Conservation (phyloP, 2,888 invertebrate genomes). For the Andrena flavipes region DNA sequence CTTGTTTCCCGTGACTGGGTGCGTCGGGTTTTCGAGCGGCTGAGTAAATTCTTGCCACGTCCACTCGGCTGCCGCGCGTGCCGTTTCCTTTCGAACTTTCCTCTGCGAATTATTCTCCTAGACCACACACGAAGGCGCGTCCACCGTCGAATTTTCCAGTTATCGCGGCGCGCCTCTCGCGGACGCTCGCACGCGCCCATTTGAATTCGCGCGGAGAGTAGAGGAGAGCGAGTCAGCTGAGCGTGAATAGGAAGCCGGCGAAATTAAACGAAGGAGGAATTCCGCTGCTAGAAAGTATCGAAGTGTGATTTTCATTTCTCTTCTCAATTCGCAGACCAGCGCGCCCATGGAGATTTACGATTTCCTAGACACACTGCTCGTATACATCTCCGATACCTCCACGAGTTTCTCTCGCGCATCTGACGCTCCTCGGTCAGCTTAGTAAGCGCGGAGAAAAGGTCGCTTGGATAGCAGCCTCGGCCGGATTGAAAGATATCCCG, state of each 20-base stretch:
- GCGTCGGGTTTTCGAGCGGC: slow-evolving; percentile 4
- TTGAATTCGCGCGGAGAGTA: background rate
- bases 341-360: slow-evolving; percentile 36
- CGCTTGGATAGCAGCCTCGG: no score
- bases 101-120: background rate
- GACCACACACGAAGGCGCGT: background rate
- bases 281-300: slow-evolving; percentile 51
- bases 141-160: slow-evolving; percentile 25
- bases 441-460: no score
- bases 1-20: background rate
- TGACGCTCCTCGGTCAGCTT: no score
- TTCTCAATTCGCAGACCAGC: slow-evolving; percentile 10
- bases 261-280: slow-evolving; percentile 35
- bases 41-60: slow-evolving; percentile 7
- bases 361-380: slow-evolving; percentile 15
- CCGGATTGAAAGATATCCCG: no score
- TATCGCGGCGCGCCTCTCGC: background rate
- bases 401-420: slow-evolving; percentile 34
- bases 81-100: slow-evolving; percentile 34
- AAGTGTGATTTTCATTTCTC: slow-evolving; percentile 47
- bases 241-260: slow-evolving; percentile 36
- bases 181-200: background rate
- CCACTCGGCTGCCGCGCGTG: slow-evolving; percentile 5
- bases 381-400: slow-evolving; percentile 27
- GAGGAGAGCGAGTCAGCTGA: slow-evolving; percentile 25